A percentile compares a stretch with the other conserved stretches of the same genome.
These are phyloP conservation scores for Atopsyche davidsoni DNA, from an alignment of 1,140 invertebrate genomes.

Conservation along the genomic window DNA sequence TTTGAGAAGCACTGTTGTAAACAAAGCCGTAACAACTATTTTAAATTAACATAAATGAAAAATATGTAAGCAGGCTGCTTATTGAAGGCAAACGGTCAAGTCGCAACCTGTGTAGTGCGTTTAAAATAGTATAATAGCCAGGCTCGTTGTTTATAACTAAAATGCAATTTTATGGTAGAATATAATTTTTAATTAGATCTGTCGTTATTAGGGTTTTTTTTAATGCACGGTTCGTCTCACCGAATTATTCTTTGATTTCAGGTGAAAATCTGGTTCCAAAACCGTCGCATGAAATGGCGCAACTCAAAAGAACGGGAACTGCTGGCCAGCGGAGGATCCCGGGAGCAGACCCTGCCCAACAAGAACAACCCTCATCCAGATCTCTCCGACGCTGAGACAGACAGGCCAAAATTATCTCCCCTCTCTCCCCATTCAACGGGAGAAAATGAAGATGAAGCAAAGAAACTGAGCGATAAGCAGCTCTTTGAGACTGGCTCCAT, in stretches of 20 bases:
- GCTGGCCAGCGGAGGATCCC: constrained; percentile 82
- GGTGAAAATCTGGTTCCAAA: constrained; percentile 97
- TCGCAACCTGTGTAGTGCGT: no score
- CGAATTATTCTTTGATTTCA: constrained; percentile 44
- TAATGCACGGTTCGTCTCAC: not conserved
- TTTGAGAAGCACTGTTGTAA: no score
- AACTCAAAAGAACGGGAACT: constrained; percentile 96
- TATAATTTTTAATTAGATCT: no score
- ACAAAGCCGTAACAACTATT: no score
- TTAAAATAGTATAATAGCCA: no score
- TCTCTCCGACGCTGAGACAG: constrained; percentile 81
- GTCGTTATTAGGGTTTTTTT: not conserved
- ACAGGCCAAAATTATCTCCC: constrained; percentile 60
- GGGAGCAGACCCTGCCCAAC: constrained; percentile 92
- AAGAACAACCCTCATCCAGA: constrained; percentile 97
- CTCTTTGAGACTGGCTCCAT: constrained; percentile 33
- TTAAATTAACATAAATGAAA: no score
- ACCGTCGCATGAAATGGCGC: constrained; percentile 92
- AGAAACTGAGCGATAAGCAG: constrained; percentile 40
- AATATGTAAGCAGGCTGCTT: no score
- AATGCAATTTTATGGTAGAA: no score
- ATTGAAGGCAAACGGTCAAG: no score
- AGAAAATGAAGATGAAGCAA: constrained; percentile 31
- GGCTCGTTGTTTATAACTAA: no score
- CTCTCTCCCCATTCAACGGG: constrained; percentile 41